These are phyloP conservation scores for Elysia chlorotica DNA, from an alignment of 1,140 invertebrate species.

Conservation along the genomic window DNA sequence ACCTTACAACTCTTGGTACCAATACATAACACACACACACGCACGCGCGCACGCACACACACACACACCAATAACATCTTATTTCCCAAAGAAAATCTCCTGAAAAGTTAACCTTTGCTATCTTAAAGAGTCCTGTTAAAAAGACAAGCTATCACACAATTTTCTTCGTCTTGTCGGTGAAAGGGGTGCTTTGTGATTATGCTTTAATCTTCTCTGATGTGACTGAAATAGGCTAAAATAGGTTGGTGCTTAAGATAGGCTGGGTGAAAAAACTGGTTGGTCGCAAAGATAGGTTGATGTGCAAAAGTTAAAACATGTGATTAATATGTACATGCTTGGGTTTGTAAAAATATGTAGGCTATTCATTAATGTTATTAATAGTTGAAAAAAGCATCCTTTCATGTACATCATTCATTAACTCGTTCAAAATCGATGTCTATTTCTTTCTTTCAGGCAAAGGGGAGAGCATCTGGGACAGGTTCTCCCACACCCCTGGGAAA, in stretches of 20 bases:
- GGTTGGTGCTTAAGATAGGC: neutral
- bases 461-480: conserved; percentile 67
- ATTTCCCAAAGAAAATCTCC: neutral
- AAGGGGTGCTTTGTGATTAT: neutral
- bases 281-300: neutral
- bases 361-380: neutral
- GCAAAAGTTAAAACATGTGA: neutral
- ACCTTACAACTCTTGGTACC: too few relatives aligned
- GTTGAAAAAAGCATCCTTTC: neutral
- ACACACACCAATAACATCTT: too few relatives aligned
- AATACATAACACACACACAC: too few relatives aligned
- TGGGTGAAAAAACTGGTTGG: neutral
- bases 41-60: too few relatives aligned
- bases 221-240: neutral
- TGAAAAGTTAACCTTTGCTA: neutral
- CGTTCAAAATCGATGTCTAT: neutral
- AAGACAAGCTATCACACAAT: neutral
- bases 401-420: neutral
- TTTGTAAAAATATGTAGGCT: neutral
- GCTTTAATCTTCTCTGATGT: neutral
- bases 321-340: neutral
- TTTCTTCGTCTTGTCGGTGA: neutral
- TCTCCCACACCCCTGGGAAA: conserved; percentile 62
- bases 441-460: conserved; percentile 54
- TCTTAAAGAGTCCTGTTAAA: neutral